Evolutionary conservation across 2,888 invertebrate species (phyloP).

Genomic region (Heliconius cydno): DNA sequence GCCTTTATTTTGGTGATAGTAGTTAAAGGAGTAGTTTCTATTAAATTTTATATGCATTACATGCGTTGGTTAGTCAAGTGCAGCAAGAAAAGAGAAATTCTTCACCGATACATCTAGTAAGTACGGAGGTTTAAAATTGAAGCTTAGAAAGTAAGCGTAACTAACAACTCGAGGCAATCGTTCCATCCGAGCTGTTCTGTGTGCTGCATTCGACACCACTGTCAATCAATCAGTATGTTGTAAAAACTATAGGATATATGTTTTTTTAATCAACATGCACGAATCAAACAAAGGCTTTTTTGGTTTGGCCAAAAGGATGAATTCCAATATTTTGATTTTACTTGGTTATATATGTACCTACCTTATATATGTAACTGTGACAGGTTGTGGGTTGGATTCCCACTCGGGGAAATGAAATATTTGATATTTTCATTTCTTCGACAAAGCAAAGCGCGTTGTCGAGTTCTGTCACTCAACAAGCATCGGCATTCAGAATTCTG

Average conservation of each 20-base stretch:
- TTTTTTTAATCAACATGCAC: slow-evolving; percentile 23
- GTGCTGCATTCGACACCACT: slow-evolving; percentile 20
- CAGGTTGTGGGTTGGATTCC: no score
- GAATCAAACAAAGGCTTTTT: slow-evolving; percentile 12
- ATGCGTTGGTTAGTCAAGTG: slow-evolving; percentile 1
- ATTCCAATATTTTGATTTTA: neutral
- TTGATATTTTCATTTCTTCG: no score
- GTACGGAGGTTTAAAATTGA: slow-evolving; percentile 24
- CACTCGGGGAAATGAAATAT: no score
- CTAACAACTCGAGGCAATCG: slow-evolving; percentile 22
- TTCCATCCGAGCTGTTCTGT: slow-evolving; percentile 20
- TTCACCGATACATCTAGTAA: neutral
- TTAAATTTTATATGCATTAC: neutral
- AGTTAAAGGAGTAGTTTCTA: neutral
- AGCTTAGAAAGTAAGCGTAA: slow-evolving; percentile 28
- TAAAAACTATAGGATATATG: slow-evolving; percentile 6
- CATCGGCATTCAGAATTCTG: no score
- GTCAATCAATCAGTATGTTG: slow-evolving; percentile 30
- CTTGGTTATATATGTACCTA: neutral
- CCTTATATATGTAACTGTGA: neutral
- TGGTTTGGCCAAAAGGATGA: neutral
- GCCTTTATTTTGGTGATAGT: neutral
- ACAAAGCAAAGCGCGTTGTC: no score
- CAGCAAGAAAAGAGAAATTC: slow-evolving; percentile 4
- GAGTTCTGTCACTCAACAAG: no score